Percentiles rank a stretch among this genome's conserved stretches.
Conservation (phyloP, 2,797 vertebrate genomes). For the Platalea minor region DNA sequence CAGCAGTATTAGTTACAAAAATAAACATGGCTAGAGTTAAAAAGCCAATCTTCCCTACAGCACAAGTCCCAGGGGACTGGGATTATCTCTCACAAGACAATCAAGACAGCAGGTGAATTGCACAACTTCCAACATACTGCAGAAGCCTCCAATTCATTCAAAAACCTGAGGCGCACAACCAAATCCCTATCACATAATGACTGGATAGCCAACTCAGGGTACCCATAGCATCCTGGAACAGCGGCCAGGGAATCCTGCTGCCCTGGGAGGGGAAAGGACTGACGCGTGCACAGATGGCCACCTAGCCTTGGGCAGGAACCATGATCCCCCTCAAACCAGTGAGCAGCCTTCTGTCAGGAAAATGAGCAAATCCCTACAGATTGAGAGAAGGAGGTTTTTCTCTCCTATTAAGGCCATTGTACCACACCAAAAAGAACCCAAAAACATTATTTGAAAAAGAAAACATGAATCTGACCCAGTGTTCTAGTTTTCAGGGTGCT, state of each 20-base stretch:
- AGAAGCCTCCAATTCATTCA: neutral
- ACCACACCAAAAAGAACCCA: neutral
- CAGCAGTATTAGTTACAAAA: neutral
- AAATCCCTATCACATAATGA: neutral
- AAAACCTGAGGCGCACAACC: neutral
- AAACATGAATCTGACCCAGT: neutral
- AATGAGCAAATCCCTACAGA: neutral
- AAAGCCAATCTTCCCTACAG: neutral
- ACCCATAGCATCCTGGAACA: neutral
- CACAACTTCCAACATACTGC: neutral
- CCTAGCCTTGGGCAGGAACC: neutral
- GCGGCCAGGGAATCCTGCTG: neutral
- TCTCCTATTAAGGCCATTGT: neutral
- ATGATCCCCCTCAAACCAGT: neutral
- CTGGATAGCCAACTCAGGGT: accelerated
- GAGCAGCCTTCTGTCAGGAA: neutral
- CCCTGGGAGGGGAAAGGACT: neutral
- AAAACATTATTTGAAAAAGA: neutral
- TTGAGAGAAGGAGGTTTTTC: neutral
- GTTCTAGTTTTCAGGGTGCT: neutral
- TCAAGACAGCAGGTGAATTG: neutral
- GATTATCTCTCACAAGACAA: neutral
- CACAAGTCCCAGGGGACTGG: neutral
- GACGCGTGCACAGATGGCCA: accelerated
- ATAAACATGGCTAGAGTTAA: neutral